Evolutionary conservation across 2,888 invertebrate species (phyloP), one percentile per base, ranked within the genome.

Genomic region (Volucella zonaria): DNA sequence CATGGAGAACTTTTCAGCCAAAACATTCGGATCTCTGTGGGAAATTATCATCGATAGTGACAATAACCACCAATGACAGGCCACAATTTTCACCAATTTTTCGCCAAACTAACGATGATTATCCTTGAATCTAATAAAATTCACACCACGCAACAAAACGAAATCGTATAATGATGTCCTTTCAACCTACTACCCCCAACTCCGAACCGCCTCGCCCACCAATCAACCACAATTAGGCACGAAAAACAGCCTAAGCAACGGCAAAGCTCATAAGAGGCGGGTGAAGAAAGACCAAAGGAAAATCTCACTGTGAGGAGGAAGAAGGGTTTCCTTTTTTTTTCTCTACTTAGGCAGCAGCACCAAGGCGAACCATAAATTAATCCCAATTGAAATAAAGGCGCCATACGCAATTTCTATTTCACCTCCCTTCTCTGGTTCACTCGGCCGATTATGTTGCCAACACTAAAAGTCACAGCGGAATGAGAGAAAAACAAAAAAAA

Each of bases 331-430:
- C 6, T 31, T 31, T 3, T 31, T 6, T 31, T 31, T 31, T 1
- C 2, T 23, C 23, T 23, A 1, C 23, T 23, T 6, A 40, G 8
- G 38, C 23, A 56, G 38, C 23, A 56, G 14, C 42, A 1, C 11
- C 31, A 66, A 56, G 64, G 45, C 43, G 67, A 74, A 49, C 81
- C 77, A 85, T 85, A 85, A 85, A 81, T 85, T 81, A 85, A 85
- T 85, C 85, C 73, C 85, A 85, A 85, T 85, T 85, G 85, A 85
- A 81, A 85, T 73, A 61, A 73, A 85, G 85, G 85, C 85, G 85
- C 85, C 85, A 85, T 81, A 85, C 85, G 77, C 85, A 85, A 77
- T 81, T 85, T 77, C 71, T 71, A 51, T 77, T 51, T 62, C 52
- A 77, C 68, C 75, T 61, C 79, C 75, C 54, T 56, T 61, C 73